phyloP scores from a whole-genome alignment of 2,888 invertebrate species.

The Ormyrus thymus region DNA sequence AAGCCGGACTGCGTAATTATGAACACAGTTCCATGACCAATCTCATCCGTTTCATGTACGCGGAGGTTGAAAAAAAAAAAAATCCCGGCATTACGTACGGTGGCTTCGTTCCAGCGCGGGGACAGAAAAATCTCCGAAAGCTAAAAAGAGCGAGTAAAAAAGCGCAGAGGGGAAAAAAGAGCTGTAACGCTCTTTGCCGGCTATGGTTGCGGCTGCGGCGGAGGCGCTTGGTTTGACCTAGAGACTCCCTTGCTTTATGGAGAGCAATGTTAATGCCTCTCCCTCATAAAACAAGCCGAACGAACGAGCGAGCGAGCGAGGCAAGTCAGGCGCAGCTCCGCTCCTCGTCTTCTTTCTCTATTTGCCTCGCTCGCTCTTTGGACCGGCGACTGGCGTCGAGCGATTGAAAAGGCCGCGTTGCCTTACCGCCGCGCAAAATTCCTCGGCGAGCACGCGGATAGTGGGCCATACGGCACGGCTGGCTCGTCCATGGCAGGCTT shows the following conservation, averaged over 20 bases:
- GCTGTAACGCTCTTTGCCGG: background rate
- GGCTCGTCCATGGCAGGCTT: slow-evolving; percentile 36
- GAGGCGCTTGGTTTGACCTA: slow-evolving; percentile 66
- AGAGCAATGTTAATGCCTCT: slow-evolving; percentile 64
- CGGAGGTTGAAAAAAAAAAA: too few species aligned
- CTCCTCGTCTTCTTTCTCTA: slow-evolving; percentile 54
- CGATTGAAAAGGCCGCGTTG: slow-evolving; percentile 2
- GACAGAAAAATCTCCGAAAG: too few species aligned
- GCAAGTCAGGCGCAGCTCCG: slow-evolving; percentile 57
- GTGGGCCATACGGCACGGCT: slow-evolving; percentile 18
- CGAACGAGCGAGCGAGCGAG: background rate
- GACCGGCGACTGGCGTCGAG: background rate
- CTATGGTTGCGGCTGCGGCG: slow-evolving; percentile 20
- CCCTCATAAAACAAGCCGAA: slow-evolving; percentile 29
- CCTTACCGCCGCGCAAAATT: slow-evolving; percentile 66
- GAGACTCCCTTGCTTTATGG: slow-evolving; percentile 69
- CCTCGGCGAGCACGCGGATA: slow-evolving; percentile 65
- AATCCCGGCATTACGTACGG: too few species aligned
- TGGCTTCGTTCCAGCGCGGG: too few species aligned
- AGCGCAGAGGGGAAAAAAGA: slow-evolving; percentile 39
- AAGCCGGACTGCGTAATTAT: too few species aligned
- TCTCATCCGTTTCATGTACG: too few species aligned
- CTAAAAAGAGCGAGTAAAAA: background rate
- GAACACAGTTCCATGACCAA: too few species aligned
- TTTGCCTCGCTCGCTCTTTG: slow-evolving; percentile 65